Percentiles rank a stretch among this genome's conserved stretches.
phyloP scores from a whole-genome alignment of 2,888 invertebrate genomes.

The Xestia rhomboidea region DNA sequence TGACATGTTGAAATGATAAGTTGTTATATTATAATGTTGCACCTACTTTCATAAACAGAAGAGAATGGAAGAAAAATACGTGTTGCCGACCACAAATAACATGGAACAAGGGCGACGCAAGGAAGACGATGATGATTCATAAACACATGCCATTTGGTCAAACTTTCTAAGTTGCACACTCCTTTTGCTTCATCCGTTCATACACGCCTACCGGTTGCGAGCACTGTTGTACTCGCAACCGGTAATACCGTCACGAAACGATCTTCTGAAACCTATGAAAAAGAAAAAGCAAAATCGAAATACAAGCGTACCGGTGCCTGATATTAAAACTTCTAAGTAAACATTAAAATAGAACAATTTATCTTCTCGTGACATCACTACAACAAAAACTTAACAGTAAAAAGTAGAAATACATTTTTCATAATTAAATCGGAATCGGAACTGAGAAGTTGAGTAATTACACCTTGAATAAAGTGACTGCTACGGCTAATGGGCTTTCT shows the following conservation, averaged over 20 bases:
- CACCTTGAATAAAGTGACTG: slow-evolving; percentile 70
- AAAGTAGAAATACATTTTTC: slow-evolving; percentile 71
- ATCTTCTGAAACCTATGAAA: not conserved
- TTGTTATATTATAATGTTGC: too few species aligned
- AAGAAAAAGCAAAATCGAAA: not conserved
- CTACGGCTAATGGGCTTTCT: slow-evolving; percentile 75
- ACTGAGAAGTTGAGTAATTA: slow-evolving; percentile 73
- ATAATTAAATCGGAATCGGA: slow-evolving; percentile 75
- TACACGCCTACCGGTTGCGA: not conserved
- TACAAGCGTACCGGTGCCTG: not conserved
- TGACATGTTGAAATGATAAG: not conserved
- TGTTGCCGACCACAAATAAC: too few species aligned
- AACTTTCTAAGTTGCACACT: not conserved
- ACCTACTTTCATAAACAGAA: too few species aligned
- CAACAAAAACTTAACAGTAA: slow-evolving; percentile 43
- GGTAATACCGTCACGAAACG: not conserved
- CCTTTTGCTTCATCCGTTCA: not conserved
- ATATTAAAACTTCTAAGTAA: slow-evolving; percentile 20
- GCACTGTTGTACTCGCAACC: not conserved
- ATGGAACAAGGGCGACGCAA: too few species aligned
- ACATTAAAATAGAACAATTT: slow-evolving; percentile 37
- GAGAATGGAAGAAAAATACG: too few species aligned
- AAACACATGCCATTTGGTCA: not conserved
- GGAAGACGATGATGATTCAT: too few species aligned
- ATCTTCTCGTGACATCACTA: slow-evolving; percentile 49